Evolutionary conservation across 1,140 invertebrate species (phyloP).

Genomic region (Dendrolimus kikuchii): DNA sequence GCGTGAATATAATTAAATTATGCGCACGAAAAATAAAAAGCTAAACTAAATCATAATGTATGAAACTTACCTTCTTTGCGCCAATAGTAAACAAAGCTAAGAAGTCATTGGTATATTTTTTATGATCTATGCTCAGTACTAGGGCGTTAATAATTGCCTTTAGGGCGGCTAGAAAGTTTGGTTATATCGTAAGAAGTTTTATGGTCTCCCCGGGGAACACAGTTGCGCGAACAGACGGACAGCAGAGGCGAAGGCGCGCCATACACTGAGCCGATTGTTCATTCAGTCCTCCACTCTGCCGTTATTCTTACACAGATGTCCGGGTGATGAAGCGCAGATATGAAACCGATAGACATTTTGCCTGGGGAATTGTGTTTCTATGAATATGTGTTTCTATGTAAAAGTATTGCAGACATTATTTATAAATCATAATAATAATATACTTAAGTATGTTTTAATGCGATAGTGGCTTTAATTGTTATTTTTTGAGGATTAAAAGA

Average conservation of each 20-base stretch:
- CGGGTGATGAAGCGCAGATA: slow-evolving; percentile 38
- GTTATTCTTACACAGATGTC: slow-evolving; percentile 68
- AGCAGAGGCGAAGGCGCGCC: slow-evolving; percentile 33
- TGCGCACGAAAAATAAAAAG: background rate
- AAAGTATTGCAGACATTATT: background rate
- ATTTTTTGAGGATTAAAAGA: too few species aligned
- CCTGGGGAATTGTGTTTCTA: background rate
- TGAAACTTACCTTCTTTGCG: slow-evolving; percentile 3
- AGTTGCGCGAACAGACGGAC: slow-evolving; percentile 32
- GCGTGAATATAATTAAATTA: background rate
- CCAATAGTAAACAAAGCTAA: slow-evolving; percentile 7
- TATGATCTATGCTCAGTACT: background rate
- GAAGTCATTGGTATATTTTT: slow-evolving; percentile 4
- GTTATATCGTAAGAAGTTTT: slow-evolving; percentile 35
- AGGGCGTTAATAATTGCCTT: slow-evolving; percentile 2
- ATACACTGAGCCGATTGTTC: slow-evolving; percentile 60
- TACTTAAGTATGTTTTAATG: too few species aligned
- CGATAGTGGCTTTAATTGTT: too few species aligned
- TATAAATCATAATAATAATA: too few species aligned
- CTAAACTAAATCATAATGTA: slow-evolving; percentile 1
- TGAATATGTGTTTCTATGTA: slow-evolving; percentile 1
- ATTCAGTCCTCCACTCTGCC: slow-evolving; percentile 49
- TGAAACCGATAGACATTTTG: slow-evolving; percentile 22
- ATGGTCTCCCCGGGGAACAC: slow-evolving; percentile 13
- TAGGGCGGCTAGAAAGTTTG: slow-evolving; percentile 18